Evolutionary conservation across 2,113 vertebrate species (phyloP).

Genomic region (Aegotheles bennettii): DNA sequence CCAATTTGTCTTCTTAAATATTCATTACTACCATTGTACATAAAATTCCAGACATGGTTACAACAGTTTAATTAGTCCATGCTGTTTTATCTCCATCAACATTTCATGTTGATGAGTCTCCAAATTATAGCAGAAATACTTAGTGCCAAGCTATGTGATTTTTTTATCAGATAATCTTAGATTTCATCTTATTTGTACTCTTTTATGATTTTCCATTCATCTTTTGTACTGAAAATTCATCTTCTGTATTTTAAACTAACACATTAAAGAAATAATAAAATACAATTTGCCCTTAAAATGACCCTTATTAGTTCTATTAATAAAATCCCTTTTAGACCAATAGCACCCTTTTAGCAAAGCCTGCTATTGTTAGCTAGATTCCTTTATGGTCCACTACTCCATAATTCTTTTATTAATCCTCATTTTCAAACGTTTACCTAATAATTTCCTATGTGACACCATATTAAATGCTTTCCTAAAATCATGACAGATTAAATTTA

Average conservation of each 20-base stretch:
- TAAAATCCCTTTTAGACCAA: neutral
- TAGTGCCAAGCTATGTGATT: neutral
- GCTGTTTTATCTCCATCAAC: neutral
- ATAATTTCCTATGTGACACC: neutral
- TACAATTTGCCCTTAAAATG: neutral
- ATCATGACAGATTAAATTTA: neutral
- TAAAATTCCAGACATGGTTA: neutral
- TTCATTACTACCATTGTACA: neutral
- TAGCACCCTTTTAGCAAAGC: neutral
- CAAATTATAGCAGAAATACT: neutral
- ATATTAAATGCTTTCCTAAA: neutral
- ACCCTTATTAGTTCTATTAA: neutral
- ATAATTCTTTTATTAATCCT: neutral
- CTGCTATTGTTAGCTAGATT: neutral
- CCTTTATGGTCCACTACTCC: neutral
- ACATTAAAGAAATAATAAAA: neutral
- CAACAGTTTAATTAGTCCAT: neutral
- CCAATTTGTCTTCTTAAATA: conserved; percentile 1
- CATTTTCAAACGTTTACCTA: neutral
- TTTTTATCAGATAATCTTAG: neutral
- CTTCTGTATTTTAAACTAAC: neutral
- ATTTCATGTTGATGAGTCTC: neutral
- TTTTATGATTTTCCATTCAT: neutral
- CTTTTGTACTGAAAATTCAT: neutral
- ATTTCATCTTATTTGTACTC: neutral